Evolutionary conservation across 64 coral and sea anemone genomes (phyloP), one percentile per base, ranked within the genome.

Genomic region (Stylophora pistillata): DNA sequence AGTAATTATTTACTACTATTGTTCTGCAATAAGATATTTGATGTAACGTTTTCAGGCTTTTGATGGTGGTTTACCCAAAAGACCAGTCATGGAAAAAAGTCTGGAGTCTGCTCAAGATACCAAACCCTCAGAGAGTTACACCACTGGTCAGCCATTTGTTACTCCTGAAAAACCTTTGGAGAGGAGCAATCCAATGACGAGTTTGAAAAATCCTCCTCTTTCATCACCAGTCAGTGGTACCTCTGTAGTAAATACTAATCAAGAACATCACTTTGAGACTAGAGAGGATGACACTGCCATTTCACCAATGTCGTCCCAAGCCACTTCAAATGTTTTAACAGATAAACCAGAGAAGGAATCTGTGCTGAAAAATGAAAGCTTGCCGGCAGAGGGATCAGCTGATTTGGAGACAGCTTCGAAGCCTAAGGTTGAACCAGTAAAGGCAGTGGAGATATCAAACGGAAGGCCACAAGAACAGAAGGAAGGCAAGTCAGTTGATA

Each of bases 161-260:
- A 60, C 80, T 34, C 37, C 80, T n/a, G 80, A 84, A 28, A 84
- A 84, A 84, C 80, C 80, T 69, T 84, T 84, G 21, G 80, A 84
- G 32, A 41, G 61, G 26, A 84, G 47, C 62, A 47, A 69, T 84
- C 80, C 62, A 13, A 26, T 25, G 60, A 27, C 80, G 18, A 63
- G 30, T 69, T 84, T 84, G 5, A 20, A 33, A 53, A 21, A 69
- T 69, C 80, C 80, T 27, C 69, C 34, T 13, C 80, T 28, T 0
- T 84, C 80, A 23, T 70, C 80, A 21, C 26, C 80, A 15, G 60
- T 28, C 21, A 69, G 66, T 20, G 61, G 53, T 20, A 68, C 80
- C 20, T 25, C 80, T 0, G 21, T 23, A 10, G 80, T 16, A 29
- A 33, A 12, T 27, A 68, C 1, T 11, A 68, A 68, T 25, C 18